Base-by-base conservation (phyloP, 2,888 invertebrate species). In the Cynaeus angustus region DNA sequence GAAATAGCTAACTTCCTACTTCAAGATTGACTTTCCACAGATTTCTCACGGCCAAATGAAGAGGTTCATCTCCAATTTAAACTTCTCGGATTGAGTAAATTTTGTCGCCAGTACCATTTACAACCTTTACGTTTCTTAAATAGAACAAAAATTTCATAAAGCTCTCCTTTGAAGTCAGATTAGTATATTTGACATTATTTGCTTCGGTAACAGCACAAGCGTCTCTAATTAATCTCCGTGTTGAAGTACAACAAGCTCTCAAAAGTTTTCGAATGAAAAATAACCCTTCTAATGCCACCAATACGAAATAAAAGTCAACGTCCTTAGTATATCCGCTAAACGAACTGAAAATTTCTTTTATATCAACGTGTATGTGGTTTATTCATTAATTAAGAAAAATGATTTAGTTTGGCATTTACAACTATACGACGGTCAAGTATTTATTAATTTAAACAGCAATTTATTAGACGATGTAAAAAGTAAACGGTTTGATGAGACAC, bases 401-500 rank as follows among this genome's bases (percentile, higher is more conserved):
- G 46, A 48, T 48, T 61, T 45, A 45, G 9, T 46, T 48, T 48
- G 48, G 48, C 48, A 16, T 48, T 61, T 50, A 50, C 61, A 45
- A 59, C 59, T 59, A 7, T 43, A 13, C n/a, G 55, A 41, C 7
- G 48, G 26, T 16, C 48, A 21, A 26, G 50, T 53, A 52, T 46
- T 66, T 66, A 66, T 66, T 30, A 66, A 66, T 66, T 66, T 66
- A 56, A 66, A 46, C 33, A 56, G 66, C 33, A 66, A 66, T 56
- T 66, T 56, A 56, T 66, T 33, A 26, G 26, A 43, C 33, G 56
- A 55, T 66, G 66, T 55, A 56, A 64, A 66, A 66, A 37, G 66
- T 56, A 66, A 66, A 56, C 48, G 56, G 66, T 56, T 66, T 66
- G 56, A 66, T 56, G 66, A 64, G 64, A 64, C 64, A 64, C 43